These are phyloP conservation scores for Thrips palmi DNA, from an alignment of 1,140 invertebrate genomes.

Conservation along the genomic window DNA sequence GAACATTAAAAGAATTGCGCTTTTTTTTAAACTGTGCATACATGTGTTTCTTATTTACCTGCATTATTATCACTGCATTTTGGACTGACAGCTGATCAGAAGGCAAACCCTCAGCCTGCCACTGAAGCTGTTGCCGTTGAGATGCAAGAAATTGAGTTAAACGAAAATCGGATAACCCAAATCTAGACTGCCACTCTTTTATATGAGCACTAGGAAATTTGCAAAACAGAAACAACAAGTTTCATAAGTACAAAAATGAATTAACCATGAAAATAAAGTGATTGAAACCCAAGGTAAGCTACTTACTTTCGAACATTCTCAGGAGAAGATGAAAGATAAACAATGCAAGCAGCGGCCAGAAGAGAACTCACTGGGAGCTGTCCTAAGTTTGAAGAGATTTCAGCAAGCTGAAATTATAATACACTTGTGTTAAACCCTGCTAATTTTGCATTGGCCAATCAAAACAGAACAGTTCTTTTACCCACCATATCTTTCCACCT, in stretches of 20 bases:
- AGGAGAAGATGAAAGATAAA: slow-evolving; percentile 46
- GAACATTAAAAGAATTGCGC: too few relatives aligned
- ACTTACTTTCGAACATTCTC: slow-evolving; percentile 42
- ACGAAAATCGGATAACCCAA: slow-evolving; percentile 37
- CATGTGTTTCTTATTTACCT: slow-evolving; percentile 36
- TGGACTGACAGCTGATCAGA: slow-evolving; percentile 60
- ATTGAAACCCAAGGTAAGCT: too few relatives aligned
- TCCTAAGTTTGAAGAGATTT: slow-evolving; percentile 35
- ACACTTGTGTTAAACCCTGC: neutral
- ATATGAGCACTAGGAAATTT: slow-evolving; percentile 27
- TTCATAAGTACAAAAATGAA: neutral
- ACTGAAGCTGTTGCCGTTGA: slow-evolving; percentile 65
- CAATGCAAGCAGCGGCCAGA: slow-evolving; percentile 56
- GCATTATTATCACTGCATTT: slow-evolving; percentile 62
- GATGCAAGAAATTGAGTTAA: slow-evolving; percentile 46
- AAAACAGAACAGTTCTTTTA: too few relatives aligned
- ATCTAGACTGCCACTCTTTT: slow-evolving; percentile 33
- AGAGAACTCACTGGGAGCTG: slow-evolving; percentile 43
- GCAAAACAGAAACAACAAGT: slow-evolving; percentile 5
- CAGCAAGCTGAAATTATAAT: slow-evolving; percentile 24
- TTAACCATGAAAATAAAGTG: neutral
- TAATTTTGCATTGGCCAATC: slow-evolving; percentile 8
- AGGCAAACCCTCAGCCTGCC: slow-evolving; percentile 71
- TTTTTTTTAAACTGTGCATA: too few relatives aligned
- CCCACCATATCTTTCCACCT: slow-evolving; percentile 71